Evolutionary conservation across 2,113 vertebrate genomes (phyloP), one percentile per base, ranked within the genome.

Genomic region (Myiopsitta monachus): DNA sequence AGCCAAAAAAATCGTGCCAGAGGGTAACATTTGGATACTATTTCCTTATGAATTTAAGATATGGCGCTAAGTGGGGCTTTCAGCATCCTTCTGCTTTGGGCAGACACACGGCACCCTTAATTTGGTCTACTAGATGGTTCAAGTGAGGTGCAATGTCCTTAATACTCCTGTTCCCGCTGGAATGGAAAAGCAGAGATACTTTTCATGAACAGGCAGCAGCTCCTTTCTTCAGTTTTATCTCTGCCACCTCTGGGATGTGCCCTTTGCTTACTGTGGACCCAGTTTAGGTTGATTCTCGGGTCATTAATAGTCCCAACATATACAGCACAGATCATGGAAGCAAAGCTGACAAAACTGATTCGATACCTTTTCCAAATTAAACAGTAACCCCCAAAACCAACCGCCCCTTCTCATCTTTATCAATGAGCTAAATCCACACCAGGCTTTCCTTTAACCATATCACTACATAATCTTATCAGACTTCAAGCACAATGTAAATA

Each of bases 391-490:
- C 57, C 33, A 36, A 59, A 59, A 23, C 33, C 6, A 4, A 36
- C 33, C 43, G 26, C n/a, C 27, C 13, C 39, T 63, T 67, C 59
- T 78, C n/a, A 18, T 26, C 68, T 79, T 86, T 90, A 95, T 87
- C 84, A 72, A 7, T 17, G 30, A 75, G 27, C 24, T 61, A 76
- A 92, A 91, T 83, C 76, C 89, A 82, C 41, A 47, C 31, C 81
- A 70, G 43, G 57, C 86, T 93, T 90, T 75, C 78, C 83, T 93
- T 83, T 68, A 81, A 44, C 61, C 66, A 2, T 84, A 79, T 92
- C 79, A 70, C 76, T 14, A 39, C 83, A 90, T 87, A 92, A 96
- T 92, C 96, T 96, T 90, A 96, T 96, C 89, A 5, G 85, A 54
- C 82, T 64, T 82, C 72, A 52, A 93, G 91, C 44, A 43, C 47